Conservation (phyloP, 2,888 invertebrate genomes). For the Scaptomyza flava region DNA sequence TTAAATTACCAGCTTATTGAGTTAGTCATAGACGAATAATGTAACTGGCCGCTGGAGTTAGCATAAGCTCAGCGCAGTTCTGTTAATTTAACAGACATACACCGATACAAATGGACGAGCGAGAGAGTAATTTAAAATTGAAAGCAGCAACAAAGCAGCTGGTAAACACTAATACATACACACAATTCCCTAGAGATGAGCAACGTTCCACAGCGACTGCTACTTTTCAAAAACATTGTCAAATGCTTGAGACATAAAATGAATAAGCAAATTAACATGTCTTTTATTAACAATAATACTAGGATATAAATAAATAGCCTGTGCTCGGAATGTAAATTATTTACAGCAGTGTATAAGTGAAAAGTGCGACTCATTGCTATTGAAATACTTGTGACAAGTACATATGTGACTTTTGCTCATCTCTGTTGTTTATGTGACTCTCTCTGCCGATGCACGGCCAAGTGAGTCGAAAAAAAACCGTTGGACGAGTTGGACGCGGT, state of each 20-base stretch:
- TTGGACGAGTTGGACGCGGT: constrained; percentile 63
- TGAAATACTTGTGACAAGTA: constrained; percentile 15
- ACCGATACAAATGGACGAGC: constrained; percentile 25
- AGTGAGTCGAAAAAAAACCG: constrained; percentile 62
- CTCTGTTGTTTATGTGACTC: constrained; percentile 41
- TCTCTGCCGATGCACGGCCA: constrained; percentile 35
- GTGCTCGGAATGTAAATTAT: not conserved
- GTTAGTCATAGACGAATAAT: too few species aligned
- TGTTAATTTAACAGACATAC: constrained; percentile 55
- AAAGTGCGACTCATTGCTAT: not conserved
- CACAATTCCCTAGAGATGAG: constrained; percentile 28
- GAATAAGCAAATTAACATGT: not conserved
- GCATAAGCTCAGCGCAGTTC: constrained; percentile 25
- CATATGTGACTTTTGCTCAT: constrained; percentile 14
- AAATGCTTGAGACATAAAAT: not conserved
- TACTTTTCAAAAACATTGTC: not conserved
- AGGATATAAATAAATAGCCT: not conserved
- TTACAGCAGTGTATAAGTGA: not conserved
- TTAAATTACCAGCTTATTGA: not conserved
- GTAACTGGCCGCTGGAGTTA: too few species aligned
- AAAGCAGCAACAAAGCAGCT: constrained; percentile 49
- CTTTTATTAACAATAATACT: too few species aligned
- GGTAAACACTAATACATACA: constrained; percentile 52
- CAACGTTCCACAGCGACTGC: constrained; percentile 6
- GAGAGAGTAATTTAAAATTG: constrained; percentile 36